These are phyloP conservation scores for Daphoenositta chrysoptera DNA, from an alignment of 2,113 vertebrate species.

Conservation along the genomic window DNA sequence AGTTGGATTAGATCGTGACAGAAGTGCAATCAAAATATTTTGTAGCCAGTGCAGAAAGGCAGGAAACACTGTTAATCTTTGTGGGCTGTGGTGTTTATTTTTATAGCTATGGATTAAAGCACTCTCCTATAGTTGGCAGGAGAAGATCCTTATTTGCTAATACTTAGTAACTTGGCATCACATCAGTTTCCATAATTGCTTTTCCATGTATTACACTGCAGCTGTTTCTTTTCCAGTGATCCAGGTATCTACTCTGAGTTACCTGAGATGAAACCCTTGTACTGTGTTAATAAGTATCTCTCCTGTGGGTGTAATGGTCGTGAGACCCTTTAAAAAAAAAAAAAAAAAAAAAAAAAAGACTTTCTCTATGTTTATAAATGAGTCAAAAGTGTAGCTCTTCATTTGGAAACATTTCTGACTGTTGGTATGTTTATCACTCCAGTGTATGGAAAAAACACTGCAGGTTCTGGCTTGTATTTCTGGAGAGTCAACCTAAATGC, in stretches of 20 bases:
- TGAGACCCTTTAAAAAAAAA: not conserved
- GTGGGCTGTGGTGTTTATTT: not conserved
- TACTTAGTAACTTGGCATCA: not conserved
- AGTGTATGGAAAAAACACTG: not conserved
- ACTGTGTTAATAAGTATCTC: not conserved
- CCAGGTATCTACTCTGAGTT: not conserved
- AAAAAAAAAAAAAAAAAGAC: not conserved
- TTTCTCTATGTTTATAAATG: not conserved
- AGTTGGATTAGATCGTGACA: not conserved
- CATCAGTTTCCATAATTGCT: not conserved
- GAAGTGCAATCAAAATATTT: not conserved
- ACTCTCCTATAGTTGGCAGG: not conserved
- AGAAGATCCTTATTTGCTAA: not conserved
- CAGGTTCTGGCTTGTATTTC: not conserved
- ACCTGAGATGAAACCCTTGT: not conserved
- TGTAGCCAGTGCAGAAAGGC: not conserved
- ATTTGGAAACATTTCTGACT: not conserved
- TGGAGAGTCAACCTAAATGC: not conserved
- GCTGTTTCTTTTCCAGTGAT: not conserved
- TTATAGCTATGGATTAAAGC: not conserved
- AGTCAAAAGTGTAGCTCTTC: not conserved
- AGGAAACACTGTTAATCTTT: not conserved
- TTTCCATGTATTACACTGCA: not conserved
- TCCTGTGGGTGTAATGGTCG: not conserved
- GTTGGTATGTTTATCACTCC: not conserved